Evolutionary conservation across 2,113 vertebrate species (phyloP).

Genomic region (Cacatua alba): DNA sequence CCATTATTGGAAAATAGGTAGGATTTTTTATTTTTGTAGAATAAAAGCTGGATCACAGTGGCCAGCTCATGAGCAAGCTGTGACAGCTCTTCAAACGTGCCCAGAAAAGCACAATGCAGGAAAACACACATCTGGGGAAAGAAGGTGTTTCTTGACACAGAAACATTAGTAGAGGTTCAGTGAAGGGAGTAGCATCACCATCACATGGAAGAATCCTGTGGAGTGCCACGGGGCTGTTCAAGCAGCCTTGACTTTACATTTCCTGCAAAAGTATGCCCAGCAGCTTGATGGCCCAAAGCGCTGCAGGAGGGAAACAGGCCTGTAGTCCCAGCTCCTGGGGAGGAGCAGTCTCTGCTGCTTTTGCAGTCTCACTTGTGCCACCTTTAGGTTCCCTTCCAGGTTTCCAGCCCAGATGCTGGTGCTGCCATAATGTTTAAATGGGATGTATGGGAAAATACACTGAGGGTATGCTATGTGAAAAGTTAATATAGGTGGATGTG

Average conservation of each 20-base stretch:
- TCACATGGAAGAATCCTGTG: neutral
- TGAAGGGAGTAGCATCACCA: neutral
- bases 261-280: neutral
- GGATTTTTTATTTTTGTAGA: slow-evolving; percentile 32
- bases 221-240: neutral
- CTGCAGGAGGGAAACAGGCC: neutral
- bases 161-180: neutral
- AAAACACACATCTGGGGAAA: neutral
- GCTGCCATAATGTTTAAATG: neutral
- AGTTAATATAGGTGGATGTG: neutral
- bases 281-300: neutral
- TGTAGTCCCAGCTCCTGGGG: neutral
- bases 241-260: neutral
- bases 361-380: fast-evolving
- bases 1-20: slow-evolving; percentile 22
- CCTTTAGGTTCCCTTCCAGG: neutral
- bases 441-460: neutral
- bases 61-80: neutral
- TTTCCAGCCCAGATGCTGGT: neutral
- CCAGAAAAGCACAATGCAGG: neutral
- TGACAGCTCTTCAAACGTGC: neutral
- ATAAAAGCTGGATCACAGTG: neutral
- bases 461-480: neutral
- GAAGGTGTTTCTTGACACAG: neutral
- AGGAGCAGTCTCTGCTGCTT: neutral